phyloP scores from a whole-genome alignment of 2,113 vertebrate genomes.

The Sylvilagus bachmani region DNA sequence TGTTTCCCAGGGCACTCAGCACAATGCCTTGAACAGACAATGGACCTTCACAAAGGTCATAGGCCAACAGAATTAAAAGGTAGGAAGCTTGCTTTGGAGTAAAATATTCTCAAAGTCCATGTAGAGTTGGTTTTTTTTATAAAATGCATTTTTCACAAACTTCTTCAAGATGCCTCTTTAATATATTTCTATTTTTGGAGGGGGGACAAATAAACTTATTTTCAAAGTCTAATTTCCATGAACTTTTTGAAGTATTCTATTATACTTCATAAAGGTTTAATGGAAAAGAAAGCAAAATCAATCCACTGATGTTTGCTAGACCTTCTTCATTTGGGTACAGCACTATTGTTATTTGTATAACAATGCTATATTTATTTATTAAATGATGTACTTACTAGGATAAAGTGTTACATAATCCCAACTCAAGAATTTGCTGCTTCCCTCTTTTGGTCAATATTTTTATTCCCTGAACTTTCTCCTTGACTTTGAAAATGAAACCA shows the following conservation, averaged over 20 bases:
- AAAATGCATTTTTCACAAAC: too few relatives aligned
- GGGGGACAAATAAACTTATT: too few relatives aligned
- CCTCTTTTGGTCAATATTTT: background rate
- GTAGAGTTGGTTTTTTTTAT: too few relatives aligned
- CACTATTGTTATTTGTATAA: background rate
- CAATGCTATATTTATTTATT: background rate
- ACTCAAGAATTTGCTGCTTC: background rate
- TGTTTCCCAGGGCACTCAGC: background rate
- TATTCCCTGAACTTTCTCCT: slow-evolving; percentile 39
- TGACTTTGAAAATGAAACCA: slow-evolving; percentile 62
- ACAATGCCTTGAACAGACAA: background rate
- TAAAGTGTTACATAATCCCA: background rate
- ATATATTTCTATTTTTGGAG: too few relatives aligned
- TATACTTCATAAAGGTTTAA: background rate
- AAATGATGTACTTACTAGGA: background rate
- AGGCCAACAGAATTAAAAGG: too few relatives aligned
- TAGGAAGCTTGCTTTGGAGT: too few relatives aligned
- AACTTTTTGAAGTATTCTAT: too few relatives aligned
- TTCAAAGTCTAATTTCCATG: too few relatives aligned
- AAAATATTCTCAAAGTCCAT: too few relatives aligned
- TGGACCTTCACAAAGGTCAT: too few relatives aligned
- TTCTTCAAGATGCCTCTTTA: too few relatives aligned
- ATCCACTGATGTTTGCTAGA: background rate
- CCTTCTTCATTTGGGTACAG: slow-evolving; percentile 3
- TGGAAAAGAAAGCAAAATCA: background rate